phyloP scores from a whole-genome alignment of 2,888 invertebrate genomes.

The Himalopsyche kuldschensis region DNA sequence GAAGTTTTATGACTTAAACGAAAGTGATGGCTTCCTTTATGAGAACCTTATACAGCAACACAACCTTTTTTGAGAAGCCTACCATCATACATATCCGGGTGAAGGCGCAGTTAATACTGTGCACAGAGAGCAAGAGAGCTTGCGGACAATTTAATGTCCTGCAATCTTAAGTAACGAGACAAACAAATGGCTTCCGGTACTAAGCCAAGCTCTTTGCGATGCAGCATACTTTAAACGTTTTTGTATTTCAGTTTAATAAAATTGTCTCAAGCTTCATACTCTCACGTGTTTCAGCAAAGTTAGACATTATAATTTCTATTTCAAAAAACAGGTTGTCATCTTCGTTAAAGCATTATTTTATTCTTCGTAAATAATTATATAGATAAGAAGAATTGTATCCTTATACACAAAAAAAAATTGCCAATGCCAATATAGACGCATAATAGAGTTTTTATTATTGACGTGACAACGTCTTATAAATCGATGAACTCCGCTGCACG shows the following conservation, averaged over 20 bases:
- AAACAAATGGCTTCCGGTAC: constrained; percentile 7
- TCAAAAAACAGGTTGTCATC: neutral
- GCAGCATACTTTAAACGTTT: neutral
- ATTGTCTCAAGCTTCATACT: neutral
- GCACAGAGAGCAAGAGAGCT: neutral
- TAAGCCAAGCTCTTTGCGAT: neutral
- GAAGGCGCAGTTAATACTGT: neutral
- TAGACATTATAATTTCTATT: neutral
- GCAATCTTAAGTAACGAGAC: constrained; percentile 7
- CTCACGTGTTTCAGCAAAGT: neutral
- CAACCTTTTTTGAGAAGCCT: neutral
- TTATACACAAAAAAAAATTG: too few species aligned
- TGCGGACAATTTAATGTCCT: constrained; percentile 5
- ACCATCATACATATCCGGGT: neutral
- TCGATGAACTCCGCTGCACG: too few species aligned
- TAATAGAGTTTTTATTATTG: too few species aligned
- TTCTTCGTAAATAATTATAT: too few species aligned
- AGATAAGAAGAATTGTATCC: too few species aligned
- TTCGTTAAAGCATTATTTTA: too few species aligned
- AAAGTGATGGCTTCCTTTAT: constrained; percentile 10
- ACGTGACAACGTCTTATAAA: too few species aligned
- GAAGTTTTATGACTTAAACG: neutral
- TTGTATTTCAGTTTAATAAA: neutral
- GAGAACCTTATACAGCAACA: neutral
- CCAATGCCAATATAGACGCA: too few species aligned